Evolutionary conservation across 2,113 vertebrate species (phyloP).

Genomic region (Perccottus glenii): DNA sequence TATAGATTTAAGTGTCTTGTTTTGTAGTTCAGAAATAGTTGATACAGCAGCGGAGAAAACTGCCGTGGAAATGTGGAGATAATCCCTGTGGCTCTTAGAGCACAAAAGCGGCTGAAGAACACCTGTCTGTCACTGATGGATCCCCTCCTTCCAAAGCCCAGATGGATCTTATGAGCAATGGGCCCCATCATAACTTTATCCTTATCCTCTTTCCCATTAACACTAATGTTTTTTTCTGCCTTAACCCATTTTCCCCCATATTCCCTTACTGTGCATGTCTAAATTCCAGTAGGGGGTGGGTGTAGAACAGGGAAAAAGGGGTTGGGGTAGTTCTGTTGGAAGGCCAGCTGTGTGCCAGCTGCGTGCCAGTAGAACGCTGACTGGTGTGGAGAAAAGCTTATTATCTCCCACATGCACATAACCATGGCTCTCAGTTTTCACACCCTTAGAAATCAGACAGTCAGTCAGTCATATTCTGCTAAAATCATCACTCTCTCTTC

Average conservation of each 20-base stretch:
- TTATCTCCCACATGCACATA: conserved; percentile 72
- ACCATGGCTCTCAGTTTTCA: conserved; percentile 60
- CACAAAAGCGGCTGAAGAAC: conserved; percentile 70
- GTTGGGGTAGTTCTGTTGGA: conserved; percentile 41
- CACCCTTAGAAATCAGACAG: conserved; percentile 59
- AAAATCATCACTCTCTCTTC: conserved; percentile 66
- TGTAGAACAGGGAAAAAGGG: conserved; percentile 14
- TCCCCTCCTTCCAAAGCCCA: conserved; percentile 61
- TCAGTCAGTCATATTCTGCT: conserved; percentile 66
- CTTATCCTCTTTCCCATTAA: conserved; percentile 65
- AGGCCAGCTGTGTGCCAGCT: conserved; percentile 79
- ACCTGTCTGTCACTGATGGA: conserved; percentile 77
- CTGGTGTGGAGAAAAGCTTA: conserved; percentile 70
- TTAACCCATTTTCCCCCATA: conserved; percentile 62
- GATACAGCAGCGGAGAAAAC: conserved; percentile 44
- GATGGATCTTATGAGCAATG: conserved; percentile 56
- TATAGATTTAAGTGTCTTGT: conserved; percentile 16
- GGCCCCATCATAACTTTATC: conserved; percentile 64
- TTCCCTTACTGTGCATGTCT: conserved; percentile 78
- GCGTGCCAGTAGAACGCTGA: conserved; percentile 70
- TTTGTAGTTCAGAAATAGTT: conserved; percentile 31
- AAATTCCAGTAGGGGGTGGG: conserved; percentile 63
- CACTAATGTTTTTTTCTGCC: conserved; percentile 66
- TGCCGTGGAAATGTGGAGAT: conserved; percentile 32
- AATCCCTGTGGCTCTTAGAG: conserved; percentile 52